Conservation (phyloP, 2,888 invertebrate species). For the Drosophila affinis region DNA sequence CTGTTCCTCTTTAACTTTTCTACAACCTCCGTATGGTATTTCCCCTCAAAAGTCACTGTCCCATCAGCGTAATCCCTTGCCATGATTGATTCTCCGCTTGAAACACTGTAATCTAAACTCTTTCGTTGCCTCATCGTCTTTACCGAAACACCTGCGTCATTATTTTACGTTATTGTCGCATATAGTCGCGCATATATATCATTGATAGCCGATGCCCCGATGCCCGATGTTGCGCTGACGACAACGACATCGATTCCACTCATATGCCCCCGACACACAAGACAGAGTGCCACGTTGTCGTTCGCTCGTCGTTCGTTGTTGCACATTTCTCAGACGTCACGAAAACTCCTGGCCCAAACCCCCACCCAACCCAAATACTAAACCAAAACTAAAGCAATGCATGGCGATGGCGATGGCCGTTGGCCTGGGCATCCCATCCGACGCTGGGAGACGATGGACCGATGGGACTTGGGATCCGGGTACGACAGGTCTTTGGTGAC, state of each 20-base stretch:
- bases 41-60: constrained; percentile 13
- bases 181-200: constrained; percentile 69
- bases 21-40: no score
- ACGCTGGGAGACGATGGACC: background rate
- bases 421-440: constrained; percentile 35
- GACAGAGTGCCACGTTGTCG: constrained; percentile 29
- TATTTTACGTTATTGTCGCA: constrained; percentile 81
- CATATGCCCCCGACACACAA: constrained; percentile 44
- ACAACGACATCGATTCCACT: constrained; percentile 51
- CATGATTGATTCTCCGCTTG: constrained; percentile 37
- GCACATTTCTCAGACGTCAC: constrained; percentile 79
- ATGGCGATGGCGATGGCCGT: constrained; percentile 18
- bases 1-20: background rate
- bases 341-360: constrained; percentile 51
- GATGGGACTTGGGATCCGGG: constrained; percentile 25
- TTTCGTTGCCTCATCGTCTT: constrained; percentile 60
- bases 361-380: constrained; percentile 11
- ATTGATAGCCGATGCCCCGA: constrained; percentile 59
- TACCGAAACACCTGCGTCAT: constrained; percentile 80
- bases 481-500: constrained; percentile 61
- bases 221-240: constrained; percentile 13
- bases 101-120: constrained; percentile 71
- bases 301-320: constrained; percentile 60
- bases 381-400: constrained; percentile 25
- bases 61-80: constrained; percentile 20